A percentile compares a stretch with the other conserved stretches of the same genome.
phyloP scores from a whole-genome alignment of 2,113 vertebrate species.

The Panthera leo region DNA sequence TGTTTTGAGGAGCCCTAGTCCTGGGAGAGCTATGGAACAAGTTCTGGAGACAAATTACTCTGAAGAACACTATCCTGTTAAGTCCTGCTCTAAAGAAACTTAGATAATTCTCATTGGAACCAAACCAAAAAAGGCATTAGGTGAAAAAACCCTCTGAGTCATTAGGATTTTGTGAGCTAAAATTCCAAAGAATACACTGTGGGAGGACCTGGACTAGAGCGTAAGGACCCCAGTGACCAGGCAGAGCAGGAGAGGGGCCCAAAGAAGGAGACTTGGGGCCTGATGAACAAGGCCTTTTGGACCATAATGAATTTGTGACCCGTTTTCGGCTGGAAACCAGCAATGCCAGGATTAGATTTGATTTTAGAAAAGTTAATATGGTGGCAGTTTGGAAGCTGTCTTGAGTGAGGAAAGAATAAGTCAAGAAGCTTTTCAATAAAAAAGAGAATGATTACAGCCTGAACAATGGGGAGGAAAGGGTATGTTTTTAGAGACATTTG shows the following conservation, averaged over 20 bases:
- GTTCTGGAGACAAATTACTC: neutral
- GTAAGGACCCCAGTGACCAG: neutral
- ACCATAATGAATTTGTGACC: neutral
- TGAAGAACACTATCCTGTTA: neutral
- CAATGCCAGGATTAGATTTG: neutral
- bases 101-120: neutral
- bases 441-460: neutral
- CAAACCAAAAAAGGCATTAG: neutral
- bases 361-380: neutral
- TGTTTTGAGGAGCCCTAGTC: neutral
- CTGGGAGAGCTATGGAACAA: neutral
- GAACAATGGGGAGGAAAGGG: neutral
- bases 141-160: neutral
- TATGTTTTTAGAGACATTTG: neutral
- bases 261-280: no score
- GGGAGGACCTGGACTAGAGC: neutral
- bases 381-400: neutral
- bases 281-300: neutral
- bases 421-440: conserved; percentile 14
- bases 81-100: neutral
- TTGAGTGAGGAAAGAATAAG: neutral
- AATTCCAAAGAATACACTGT: neutral
- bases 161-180: neutral
- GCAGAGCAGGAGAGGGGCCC: neutral
- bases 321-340: neutral